A percentile compares a stretch with the other conserved stretches of the same genome.
These are phyloP conservation scores for Echinops telfairi DNA, from an alignment of 2,113 vertebrate genomes.

Conservation along the genomic window DNA sequence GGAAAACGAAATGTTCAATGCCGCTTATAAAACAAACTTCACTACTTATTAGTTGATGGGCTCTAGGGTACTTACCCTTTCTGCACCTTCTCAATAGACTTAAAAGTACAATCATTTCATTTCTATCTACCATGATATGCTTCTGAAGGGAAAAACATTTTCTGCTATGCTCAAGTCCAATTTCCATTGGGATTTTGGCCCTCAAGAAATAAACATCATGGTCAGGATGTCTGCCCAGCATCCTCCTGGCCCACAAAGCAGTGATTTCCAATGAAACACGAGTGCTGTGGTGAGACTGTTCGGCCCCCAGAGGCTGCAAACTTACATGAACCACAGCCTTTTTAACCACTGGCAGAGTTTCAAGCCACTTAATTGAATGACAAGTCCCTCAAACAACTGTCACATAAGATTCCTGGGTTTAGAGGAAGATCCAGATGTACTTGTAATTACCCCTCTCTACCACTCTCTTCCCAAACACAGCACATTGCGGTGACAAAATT, in stretches of 20 bases:
- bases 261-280: conserved; percentile 63
- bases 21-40: background rate
- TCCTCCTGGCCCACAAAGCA: conserved; percentile 65
- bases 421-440: conserved; percentile 73
- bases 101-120: conserved; percentile 14
- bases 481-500: conserved; percentile 55
- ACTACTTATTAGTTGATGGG: background rate
- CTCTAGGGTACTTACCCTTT: background rate
- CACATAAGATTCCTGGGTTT: conserved; percentile 79
- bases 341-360: conserved; percentile 67
- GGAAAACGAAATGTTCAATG: background rate
- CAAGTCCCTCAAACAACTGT: conserved; percentile 78
- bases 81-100: background rate
- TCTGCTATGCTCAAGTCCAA: conserved; percentile 71
- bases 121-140: conserved; percentile 36
- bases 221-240: conserved; percentile 77
- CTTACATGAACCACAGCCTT: conserved; percentile 69
- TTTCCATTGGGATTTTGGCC: conserved; percentile 70
- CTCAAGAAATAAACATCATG: conserved; percentile 75
- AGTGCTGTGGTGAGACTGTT: conserved; percentile 35
- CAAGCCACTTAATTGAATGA: conserved; percentile 79
- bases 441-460: conserved; percentile 73
- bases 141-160: conserved; percentile 54
- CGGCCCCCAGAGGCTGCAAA: conserved; percentile 21
- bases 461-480: conserved; percentile 73